These are phyloP conservation scores for Triops cancriformis DNA, from an alignment of 1,140 invertebrate species.

Conservation along the genomic window DNA sequence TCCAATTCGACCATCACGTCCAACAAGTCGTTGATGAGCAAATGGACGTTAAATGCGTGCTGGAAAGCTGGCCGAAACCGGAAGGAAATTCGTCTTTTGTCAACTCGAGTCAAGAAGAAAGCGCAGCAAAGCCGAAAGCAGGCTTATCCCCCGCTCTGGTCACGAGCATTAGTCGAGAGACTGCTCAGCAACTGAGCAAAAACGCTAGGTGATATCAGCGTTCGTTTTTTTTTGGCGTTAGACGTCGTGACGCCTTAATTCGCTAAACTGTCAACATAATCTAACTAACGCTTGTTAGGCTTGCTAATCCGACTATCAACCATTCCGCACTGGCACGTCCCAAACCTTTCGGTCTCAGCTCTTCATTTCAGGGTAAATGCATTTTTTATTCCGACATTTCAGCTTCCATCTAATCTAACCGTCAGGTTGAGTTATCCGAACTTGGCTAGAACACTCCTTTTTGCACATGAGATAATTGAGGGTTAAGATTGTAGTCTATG, in stretches of 20 bases:
- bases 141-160: not conserved
- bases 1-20: slow-evolving; percentile 59
- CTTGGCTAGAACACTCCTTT: no score
- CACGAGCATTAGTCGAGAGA: slow-evolving; percentile 20
- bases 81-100: slow-evolving; percentile 22
- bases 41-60: slow-evolving; percentile 46
- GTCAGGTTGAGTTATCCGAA: no score
- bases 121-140: slow-evolving; percentile 11
- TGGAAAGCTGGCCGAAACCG: slow-evolving; percentile 33
- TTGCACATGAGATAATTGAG: no score
- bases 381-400: no score
- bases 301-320: not conserved
- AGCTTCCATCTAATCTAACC: no score
- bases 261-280: not conserved
- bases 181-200: not conserved
- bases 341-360: not conserved
- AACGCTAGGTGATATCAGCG: not conserved
- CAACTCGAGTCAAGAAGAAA: not conserved
- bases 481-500: no score
- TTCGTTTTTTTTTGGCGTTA: not conserved
- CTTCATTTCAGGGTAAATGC: not conserved
- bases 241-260: not conserved
- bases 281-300: slow-evolving; percentile 18
- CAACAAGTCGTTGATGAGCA: slow-evolving; percentile 60
- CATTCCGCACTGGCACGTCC: not conserved